Percentiles rank a stretch among this genome's conserved stretches.
These are phyloP conservation scores for Ellobium chinense DNA, from an alignment of 2,888 invertebrate genomes.

Conservation along the genomic window DNA sequence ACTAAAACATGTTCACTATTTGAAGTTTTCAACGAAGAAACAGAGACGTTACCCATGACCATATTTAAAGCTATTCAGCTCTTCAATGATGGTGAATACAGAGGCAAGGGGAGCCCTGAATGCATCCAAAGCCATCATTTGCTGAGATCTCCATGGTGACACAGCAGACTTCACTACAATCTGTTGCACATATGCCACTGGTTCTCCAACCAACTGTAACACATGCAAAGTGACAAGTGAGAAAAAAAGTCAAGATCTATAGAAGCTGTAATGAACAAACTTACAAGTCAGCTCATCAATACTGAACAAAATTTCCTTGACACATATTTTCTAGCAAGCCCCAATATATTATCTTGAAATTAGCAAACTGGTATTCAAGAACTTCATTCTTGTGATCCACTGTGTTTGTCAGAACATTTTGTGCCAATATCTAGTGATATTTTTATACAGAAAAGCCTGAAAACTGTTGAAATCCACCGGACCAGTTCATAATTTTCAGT, in stretches of 20 bases:
- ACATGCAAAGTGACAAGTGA: no score
- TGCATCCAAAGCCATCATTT: conserved; percentile 90
- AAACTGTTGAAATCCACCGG: no score
- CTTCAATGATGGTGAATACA: conserved; percentile 91
- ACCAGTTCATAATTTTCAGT: no score
- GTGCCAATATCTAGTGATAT: no score
- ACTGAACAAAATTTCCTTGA: not conserved
- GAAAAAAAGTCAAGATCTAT: not conserved
- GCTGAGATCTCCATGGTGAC: conserved; percentile 86
- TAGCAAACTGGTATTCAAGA: no score
- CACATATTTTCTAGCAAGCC: no score
- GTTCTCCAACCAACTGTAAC: conserved; percentile 79
- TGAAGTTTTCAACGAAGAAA: not conserved
- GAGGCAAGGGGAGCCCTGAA: conserved; percentile 94
- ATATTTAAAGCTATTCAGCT: conserved; percentile 86
- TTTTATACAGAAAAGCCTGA: no score
- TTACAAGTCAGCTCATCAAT: not conserved
- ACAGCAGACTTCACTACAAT: conserved; percentile 83
- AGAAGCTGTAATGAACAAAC: not conserved
- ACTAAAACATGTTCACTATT: not conserved
- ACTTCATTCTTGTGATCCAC: no score
- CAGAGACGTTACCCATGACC: conserved; percentile 1
- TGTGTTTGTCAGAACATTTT: no score
- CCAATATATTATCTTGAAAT: no score
- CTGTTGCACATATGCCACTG: conserved; percentile 81